Base-by-base conservation (phyloP, 1,140 invertebrate species). In the Onthophagus taurus region DNA sequence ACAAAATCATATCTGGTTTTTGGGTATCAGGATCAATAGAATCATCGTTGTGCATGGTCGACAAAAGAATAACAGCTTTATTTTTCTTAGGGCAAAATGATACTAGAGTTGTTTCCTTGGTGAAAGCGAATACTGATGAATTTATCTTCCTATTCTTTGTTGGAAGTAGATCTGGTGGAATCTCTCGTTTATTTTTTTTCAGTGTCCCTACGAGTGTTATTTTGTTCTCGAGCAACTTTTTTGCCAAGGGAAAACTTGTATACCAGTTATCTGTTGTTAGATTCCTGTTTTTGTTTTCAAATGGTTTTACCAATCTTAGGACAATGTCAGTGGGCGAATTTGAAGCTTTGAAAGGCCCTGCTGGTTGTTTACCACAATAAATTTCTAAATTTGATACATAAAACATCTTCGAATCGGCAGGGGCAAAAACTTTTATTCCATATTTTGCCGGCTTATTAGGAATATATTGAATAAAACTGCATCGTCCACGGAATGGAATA, bases 1-100 rank as follows among this genome's bases (percentile, higher is more conserved):
- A 55, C 31, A 50, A 30, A 31, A 68, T 58, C 3, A 68, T 61
- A 23, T 63, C 50, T n/a, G 64, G 63, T 46, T 64, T 68, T 42
- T 51, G 52, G 33, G 36, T 50, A 26, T 46, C 47, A 19, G 45
- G 8, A 47, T 55, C 47, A 16, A 50, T 42, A n/a, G 31, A 29
- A 11, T 39, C 33, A 24, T 38, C 48, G 43, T 57, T 33, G 37
- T 63, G 54, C 50, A 61, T 58, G 3, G 52, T 53, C 13, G 52
- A 63, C 20, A 64, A 12, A 14, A 63, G 14, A 48, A 30, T 5
- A 17, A 31, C 39, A 30, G 16, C 12, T 36, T n/a, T 8, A 18
- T 24, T 51, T 49, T 39, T 36, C 52, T 60, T 61, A 13, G 52
- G 49, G 31, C 57, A 41, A 43, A 58, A 55, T 7, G 52, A 57